Evolutionary conservation across 1,140 invertebrate species (phyloP).

Genomic region (Drosophila trapezifrons): DNA sequence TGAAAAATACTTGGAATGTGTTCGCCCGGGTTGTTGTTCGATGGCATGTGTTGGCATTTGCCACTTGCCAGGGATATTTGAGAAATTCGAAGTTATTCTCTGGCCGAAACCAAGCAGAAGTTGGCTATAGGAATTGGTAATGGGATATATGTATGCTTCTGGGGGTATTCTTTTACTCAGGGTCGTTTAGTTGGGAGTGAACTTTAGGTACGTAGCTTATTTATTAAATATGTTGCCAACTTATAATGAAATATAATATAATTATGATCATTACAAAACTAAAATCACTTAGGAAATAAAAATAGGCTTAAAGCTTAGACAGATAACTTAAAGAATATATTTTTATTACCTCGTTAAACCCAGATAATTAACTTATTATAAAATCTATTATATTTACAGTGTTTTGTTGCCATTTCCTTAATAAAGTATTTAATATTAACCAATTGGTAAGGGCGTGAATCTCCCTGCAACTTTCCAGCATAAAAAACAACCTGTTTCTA

Average conservation of each 20-base stretch:
- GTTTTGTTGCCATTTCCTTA: neutral
- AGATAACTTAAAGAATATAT: too few relatives aligned
- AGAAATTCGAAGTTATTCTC: conserved; percentile 22
- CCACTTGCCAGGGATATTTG: conserved; percentile 9
- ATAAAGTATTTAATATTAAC: neutral
- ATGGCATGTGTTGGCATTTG: conserved; percentile 40
- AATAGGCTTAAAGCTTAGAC: too few relatives aligned
- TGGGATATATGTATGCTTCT: conserved; percentile 19
- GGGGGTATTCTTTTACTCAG: conserved; percentile 1
- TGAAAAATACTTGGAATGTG: conserved; percentile 24
- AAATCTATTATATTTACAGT: neutral
- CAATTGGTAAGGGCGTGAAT: conserved; percentile 21
- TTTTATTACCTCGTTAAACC: neutral
- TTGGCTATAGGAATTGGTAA: conserved; percentile 30
- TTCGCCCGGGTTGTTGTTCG: conserved; percentile 23
- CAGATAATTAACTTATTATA: neutral
- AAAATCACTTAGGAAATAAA: too few relatives aligned
- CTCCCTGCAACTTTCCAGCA: too few relatives aligned
- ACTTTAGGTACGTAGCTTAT: conserved; percentile 1
- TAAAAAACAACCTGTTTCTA: conserved; percentile 13
- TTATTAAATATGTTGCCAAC: too few relatives aligned
- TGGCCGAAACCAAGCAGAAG: conserved; percentile 13
- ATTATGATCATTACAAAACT: too few relatives aligned
- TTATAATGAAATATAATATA: too few relatives aligned
- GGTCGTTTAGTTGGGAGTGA: conserved; percentile 17